These are phyloP conservation scores for Callocephalon fimbriatum DNA, from an alignment of 2,113 vertebrate genomes.

Conservation along the genomic window DNA sequence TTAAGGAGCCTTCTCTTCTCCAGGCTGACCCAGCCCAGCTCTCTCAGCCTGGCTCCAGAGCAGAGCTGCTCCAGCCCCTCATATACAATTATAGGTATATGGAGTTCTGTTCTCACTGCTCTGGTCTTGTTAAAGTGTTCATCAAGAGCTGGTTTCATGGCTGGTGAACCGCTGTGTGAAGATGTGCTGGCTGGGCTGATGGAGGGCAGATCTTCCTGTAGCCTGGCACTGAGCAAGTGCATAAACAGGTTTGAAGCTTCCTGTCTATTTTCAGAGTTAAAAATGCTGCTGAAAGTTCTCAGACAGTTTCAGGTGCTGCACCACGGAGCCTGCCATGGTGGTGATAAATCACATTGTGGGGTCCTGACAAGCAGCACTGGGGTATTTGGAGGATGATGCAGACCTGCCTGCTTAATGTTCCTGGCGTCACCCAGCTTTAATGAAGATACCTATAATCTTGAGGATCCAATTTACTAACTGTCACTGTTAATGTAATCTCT, in stretches of 20 bases:
- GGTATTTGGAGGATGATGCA: background rate
- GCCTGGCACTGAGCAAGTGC: background rate
- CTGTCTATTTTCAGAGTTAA: rapidly evolving
- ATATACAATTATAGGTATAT: background rate
- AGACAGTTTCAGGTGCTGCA: rapidly evolving
- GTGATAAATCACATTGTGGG: background rate
- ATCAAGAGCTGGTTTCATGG: rapidly evolving
- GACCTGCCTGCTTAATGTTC: background rate
- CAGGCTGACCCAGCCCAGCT: background rate
- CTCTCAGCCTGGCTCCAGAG: background rate
- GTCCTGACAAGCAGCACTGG: background rate
- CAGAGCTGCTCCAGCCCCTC: background rate
- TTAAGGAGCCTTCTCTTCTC: background rate
- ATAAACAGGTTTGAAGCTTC: background rate
- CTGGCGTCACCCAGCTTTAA: background rate
- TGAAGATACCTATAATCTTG: background rate
- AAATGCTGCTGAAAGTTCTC: background rate
- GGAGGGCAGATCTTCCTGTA: rapidly evolving
- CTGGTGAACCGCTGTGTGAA: background rate
- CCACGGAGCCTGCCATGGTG: background rate
- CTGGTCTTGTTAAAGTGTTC: background rate
- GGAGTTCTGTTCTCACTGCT: background rate
- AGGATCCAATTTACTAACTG: constrained; percentile 9
- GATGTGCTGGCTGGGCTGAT: background rate
- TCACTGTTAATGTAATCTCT: background rate